Percentiles rank a stretch among this genome's conserved stretches.
Evolutionary conservation across 2,113 vertebrate species (phyloP).

Genomic region (Camelus dromedarius): DNA sequence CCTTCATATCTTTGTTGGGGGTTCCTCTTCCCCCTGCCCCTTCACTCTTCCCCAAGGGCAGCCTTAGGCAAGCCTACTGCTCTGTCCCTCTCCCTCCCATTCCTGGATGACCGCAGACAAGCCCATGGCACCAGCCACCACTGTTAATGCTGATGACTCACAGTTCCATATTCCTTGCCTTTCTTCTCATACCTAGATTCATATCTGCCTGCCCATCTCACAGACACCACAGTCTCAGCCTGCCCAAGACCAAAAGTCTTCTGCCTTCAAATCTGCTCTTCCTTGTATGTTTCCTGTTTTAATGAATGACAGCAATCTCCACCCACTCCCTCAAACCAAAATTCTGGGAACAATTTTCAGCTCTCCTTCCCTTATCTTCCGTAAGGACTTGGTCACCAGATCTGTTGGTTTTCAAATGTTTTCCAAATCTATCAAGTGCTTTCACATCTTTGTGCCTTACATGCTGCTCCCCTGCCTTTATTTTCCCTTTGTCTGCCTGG

Average conservation of each 20-base stretch:
- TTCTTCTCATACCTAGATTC: neutral
- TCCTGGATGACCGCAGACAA: neutral
- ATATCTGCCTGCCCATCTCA: neutral
- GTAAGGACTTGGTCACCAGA: slow-evolving; percentile 39
- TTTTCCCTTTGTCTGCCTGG: neutral
- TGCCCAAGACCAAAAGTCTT: neutral
- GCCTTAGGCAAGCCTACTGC: neutral
- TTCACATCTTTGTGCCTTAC: neutral
- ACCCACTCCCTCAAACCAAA: neutral
- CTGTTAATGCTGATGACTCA: neutral
- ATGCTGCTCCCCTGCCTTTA: neutral
- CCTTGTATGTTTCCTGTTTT: neutral
- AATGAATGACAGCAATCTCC: neutral
- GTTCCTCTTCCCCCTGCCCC: neutral
- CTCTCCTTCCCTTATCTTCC: neutral
- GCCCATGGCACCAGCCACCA: neutral
- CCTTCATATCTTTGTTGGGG: neutral
- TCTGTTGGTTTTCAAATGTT: slow-evolving; percentile 42
- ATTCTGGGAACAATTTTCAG: neutral
- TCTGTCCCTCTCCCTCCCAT: neutral
- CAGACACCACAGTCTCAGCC: neutral
- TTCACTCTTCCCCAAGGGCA: neutral
- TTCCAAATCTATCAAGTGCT: neutral
- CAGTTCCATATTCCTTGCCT: neutral
- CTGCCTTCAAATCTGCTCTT: slow-evolving; percentile 35